These are phyloP conservation scores for Drosophila mayri DNA, from an alignment of 1,140 invertebrate genomes.

Conservation along the genomic window DNA sequence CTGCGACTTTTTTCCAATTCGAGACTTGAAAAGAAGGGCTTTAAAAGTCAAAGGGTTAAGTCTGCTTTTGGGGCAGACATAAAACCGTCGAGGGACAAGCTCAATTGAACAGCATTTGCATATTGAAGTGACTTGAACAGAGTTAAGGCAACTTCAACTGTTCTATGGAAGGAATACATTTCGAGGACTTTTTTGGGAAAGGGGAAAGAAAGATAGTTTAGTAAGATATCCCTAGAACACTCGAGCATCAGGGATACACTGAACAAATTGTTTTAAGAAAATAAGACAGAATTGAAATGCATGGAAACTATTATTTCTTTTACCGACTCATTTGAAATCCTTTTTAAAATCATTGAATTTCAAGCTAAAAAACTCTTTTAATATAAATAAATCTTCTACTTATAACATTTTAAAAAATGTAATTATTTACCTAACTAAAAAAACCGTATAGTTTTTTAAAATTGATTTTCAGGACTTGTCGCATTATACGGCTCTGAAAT, in stretches of 20 bases:
- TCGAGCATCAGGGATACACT: constrained; percentile 1
- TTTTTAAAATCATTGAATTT: too few species aligned
- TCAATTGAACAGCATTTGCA: constrained; percentile 80
- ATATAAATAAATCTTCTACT: too few species aligned
- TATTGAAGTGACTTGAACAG: constrained; percentile 71
- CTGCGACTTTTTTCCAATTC: constrained; percentile 18
- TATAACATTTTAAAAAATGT: too few species aligned
- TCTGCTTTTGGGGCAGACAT: constrained; percentile 36
- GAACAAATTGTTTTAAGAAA: neutral
- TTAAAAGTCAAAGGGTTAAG: constrained; percentile 56
- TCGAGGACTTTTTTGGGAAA: neutral
- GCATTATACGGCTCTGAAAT: too few species aligned
- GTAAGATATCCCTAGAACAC: constrained; percentile 2
- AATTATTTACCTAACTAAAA: too few species aligned
- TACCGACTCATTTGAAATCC: too few species aligned
- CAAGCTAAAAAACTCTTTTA: too few species aligned
- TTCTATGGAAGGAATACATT: constrained; percentile 14
- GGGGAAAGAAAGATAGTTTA: constrained; percentile 5
- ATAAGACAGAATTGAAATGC: too few species aligned
- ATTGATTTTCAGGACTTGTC: too few species aligned
- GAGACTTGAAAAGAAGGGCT: constrained; percentile 26
- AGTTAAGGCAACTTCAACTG: constrained; percentile 45
- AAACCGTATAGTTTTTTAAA: too few species aligned
- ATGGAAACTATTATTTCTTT: too few species aligned
- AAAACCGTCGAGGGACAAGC: constrained; percentile 68